phyloP scores from a whole-genome alignment of 1,140 invertebrate species.

The Drosophila erecta region DNA sequence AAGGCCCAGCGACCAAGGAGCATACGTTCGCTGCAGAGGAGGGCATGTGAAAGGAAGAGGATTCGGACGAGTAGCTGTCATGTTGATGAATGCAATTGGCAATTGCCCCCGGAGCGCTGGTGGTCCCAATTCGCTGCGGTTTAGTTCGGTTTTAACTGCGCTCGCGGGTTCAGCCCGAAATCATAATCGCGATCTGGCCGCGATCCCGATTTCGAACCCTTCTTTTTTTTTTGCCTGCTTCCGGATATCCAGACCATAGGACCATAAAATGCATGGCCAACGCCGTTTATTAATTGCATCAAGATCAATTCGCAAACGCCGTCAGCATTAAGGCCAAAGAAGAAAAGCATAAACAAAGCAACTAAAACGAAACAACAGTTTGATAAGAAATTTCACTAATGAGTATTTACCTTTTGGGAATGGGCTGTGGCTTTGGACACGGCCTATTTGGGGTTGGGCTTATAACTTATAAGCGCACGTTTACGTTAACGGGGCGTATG shows the following conservation, averaged over 20 bases:
- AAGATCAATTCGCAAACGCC: slow-evolving; percentile 65
- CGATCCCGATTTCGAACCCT: slow-evolving; percentile 62
- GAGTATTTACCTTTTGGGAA: slow-evolving; percentile 76
- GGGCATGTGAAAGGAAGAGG: neutral
- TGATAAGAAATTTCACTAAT: slow-evolving; percentile 76
- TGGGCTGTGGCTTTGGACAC: slow-evolving; percentile 30
- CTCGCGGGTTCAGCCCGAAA: slow-evolving; percentile 22
- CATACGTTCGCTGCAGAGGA: neutral
- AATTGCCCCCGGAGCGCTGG: slow-evolving; percentile 41
- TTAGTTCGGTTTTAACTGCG: neutral
- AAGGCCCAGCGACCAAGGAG: slow-evolving; percentile 18
- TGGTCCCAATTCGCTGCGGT: slow-evolving; percentile 49
- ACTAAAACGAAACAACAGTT: slow-evolving; percentile 9
- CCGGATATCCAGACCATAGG: slow-evolving; percentile 68
- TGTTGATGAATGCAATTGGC: slow-evolving; percentile 73
- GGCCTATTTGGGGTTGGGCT: slow-evolving; percentile 42
- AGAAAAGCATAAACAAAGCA: neutral
- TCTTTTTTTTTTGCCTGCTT: slow-evolving; percentile 51
- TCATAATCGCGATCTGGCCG: slow-evolving; percentile 65
- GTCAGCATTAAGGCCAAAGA: slow-evolving; percentile 28
- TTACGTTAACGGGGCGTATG: slow-evolving; percentile 69
- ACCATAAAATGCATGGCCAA: slow-evolving; percentile 55
- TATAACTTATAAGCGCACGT: slow-evolving; percentile 41
- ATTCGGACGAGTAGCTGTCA: slow-evolving; percentile 74
- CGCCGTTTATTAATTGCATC: slow-evolving; percentile 76